Conservation (phyloP, 2,797 vertebrate genomes). For the Rhinella marina region DNA sequence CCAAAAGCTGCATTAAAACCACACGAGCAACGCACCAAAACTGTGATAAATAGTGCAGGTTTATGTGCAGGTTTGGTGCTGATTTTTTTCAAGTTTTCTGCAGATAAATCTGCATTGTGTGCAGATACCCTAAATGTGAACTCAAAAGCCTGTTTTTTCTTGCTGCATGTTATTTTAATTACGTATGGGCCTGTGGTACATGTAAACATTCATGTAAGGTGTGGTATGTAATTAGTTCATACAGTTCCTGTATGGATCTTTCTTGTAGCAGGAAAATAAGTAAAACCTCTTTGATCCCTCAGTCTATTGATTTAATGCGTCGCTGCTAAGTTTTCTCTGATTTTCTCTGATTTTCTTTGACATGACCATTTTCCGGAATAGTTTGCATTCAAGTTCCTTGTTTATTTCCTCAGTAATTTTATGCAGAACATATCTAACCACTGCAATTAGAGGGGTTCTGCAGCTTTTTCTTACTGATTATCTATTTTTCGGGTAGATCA, state of each 20-base stretch:
- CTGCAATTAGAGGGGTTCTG: not conserved
- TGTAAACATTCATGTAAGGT: slow-evolving; percentile 34
- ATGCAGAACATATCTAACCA: not conserved
- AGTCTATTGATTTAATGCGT: not conserved
- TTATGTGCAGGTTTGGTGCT: no score
- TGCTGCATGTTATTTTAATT: not conserved
- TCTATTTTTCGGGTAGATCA: no score
- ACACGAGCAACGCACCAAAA: no score
- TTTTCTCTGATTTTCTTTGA: no score
- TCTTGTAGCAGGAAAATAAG: not conserved
- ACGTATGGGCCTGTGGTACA: not conserved
- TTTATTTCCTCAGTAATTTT: not conserved
- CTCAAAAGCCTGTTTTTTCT: not conserved
- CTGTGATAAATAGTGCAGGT: no score
- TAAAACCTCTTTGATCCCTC: not conserved
- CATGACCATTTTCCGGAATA: not conserved
- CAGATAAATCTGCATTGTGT: no score
- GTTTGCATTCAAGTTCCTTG: not conserved
- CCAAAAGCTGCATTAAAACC: no score
- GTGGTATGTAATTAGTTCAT: slow-evolving; percentile 16
- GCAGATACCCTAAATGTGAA: not conserved
- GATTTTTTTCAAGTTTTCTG: no score
- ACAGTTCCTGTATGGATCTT: not conserved
- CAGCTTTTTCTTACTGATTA: no score
- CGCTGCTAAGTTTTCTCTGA: no score